A percentile compares a stretch with the other conserved stretches of the same genome.
These are phyloP conservation scores for Itoplectis maculator DNA, from an alignment of 2,888 invertebrate species.

Conservation along the genomic window DNA sequence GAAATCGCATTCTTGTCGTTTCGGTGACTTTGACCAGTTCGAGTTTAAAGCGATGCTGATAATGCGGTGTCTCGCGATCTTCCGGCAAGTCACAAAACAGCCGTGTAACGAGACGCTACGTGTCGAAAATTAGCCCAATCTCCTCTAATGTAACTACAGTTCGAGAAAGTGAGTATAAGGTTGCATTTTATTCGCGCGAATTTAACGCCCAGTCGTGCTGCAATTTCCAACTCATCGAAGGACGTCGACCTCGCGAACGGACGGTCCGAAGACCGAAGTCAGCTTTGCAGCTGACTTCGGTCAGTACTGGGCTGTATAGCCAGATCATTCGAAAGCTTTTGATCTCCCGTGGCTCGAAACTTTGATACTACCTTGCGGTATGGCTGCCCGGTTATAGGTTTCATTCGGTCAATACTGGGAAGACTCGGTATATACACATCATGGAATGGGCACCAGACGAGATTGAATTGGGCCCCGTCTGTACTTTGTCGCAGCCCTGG, in stretches of 20 bases:
- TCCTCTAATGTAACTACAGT: neutral
- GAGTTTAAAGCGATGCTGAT: too few relatives aligned
- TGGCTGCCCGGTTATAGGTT: conserved; percentile 48
- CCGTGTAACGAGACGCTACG: too few relatives aligned
- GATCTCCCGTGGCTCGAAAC: conserved; percentile 39
- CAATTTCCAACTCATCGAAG: neutral
- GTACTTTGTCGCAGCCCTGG: neutral
- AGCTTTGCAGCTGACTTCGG: conserved; percentile 34
- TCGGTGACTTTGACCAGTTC: neutral
- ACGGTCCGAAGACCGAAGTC: conserved; percentile 12
- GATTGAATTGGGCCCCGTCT: conserved; percentile 53
- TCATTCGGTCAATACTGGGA: neutral
- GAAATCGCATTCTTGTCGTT: neutral
- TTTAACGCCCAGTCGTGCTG: neutral
- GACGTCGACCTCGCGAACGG: neutral
- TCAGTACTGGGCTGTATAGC: neutral
- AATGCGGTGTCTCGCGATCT: too few relatives aligned
- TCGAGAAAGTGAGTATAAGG: neutral
- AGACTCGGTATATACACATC: conserved; percentile 28
- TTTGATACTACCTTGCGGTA: conserved; percentile 46
- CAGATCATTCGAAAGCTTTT: conserved; percentile 41
- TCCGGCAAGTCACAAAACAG: too few relatives aligned
- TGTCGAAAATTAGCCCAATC: too few relatives aligned
- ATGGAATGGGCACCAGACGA: conserved; percentile 46
- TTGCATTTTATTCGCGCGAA: neutral